Conservation (phyloP, 2,113 vertebrate genomes). For the Mastomys coucha region DNA sequence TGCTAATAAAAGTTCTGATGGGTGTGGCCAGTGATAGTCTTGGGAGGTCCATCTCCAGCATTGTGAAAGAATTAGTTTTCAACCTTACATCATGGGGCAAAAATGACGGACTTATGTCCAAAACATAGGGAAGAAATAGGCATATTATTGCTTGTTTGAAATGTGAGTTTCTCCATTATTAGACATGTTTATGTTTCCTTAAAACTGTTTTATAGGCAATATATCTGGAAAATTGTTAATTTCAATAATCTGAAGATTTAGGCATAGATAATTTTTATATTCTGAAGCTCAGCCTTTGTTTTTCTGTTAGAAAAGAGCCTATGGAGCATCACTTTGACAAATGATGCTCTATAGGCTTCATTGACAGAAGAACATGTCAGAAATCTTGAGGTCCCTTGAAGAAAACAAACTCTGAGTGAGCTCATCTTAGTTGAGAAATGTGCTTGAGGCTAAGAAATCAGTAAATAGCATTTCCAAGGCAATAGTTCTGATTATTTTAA, state of each 20-base stretch:
- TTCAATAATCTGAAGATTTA: conserved; percentile 23
- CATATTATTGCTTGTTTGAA: conserved; percentile 24
- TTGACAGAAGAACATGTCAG: conserved; percentile 5
- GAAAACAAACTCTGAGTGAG: conserved; percentile 17
- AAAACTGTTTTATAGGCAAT: conserved; percentile 6
- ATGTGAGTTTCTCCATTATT: background rate
- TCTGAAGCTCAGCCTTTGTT: conserved; percentile 25
- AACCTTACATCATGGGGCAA: background rate
- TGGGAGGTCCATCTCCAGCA: background rate
- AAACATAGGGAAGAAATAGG: background rate
- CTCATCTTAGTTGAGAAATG: background rate
- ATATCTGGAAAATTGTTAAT: background rate
- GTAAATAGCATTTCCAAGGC: background rate
- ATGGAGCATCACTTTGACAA: background rate
- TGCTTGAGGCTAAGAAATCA: background rate
- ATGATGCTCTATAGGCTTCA: too few species aligned
- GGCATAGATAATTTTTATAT: background rate
- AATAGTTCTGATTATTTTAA: background rate
- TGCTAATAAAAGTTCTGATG: background rate
- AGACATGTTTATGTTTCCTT: background rate
- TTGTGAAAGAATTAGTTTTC: background rate
- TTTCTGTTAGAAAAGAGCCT: background rate
- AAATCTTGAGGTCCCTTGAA: conserved; percentile 6
- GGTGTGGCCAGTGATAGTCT: background rate
- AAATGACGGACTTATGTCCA: background rate